phyloP scores from a whole-genome alignment of 2,888 invertebrate genomes.

The Synergus gifuensis region DNA sequence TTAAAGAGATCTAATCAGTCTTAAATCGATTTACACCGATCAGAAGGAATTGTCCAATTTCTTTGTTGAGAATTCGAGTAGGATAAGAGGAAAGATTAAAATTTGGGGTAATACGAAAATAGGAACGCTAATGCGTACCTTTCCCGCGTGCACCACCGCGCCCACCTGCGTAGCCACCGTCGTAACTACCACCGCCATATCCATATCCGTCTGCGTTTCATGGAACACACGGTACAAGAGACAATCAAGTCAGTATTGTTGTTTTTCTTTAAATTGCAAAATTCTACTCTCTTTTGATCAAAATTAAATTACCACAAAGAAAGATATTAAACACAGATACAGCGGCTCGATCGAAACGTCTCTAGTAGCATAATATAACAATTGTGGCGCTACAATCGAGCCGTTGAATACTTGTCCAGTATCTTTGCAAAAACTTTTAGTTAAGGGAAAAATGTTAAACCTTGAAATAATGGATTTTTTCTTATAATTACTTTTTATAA shows the following conservation, averaged over 20 bases:
- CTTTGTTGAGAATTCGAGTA: neutral
- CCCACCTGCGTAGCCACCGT: slow-evolving; percentile 92
- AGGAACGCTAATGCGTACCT: slow-evolving; percentile 84
- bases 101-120: slow-evolving; percentile 52
- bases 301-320: neutral
- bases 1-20: neutral
- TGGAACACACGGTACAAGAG: slow-evolving; percentile 76
- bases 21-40: slow-evolving; percentile 30
- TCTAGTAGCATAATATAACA: neutral
- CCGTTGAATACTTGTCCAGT: neutral
- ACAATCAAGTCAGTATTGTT: slow-evolving; percentile 60
- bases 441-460: neutral
- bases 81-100: neutral
- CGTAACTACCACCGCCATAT: slow-evolving; percentile 93
- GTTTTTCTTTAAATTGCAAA: slow-evolving; percentile 10
- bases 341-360: neutral
- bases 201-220: slow-evolving; percentile 83
- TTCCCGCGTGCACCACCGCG: slow-evolving; percentile 92
- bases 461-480: neutral
- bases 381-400: too few species aligned
- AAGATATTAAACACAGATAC: neutral
- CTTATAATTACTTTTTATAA: neutral
- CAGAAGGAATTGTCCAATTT: neutral
- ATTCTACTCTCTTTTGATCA: neutral
- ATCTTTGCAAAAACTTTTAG: neutral